Conservation (phyloP, 2,888 invertebrate genomes). For the Dascillus cervinus region DNA sequence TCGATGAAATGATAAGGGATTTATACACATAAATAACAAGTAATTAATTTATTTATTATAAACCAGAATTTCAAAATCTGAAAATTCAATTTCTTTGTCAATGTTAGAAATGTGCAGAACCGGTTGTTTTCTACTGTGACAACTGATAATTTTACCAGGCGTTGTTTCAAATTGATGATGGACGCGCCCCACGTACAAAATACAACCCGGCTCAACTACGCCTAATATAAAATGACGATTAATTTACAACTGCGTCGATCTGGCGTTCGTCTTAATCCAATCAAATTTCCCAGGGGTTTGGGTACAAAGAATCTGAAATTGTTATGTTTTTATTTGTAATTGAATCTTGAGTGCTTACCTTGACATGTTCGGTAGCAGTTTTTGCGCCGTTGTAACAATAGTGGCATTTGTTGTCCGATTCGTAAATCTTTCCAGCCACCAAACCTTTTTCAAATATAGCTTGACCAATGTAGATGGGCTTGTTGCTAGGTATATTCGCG, state of each 20-base stretch:
- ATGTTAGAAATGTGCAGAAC: too few species aligned
- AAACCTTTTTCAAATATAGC: slow-evolving; percentile 3
- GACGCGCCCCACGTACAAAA: slow-evolving; percentile 3
- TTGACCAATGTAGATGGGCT: slow-evolving; percentile 8
- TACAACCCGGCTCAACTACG: neutral
- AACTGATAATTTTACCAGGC: slow-evolving; percentile 5
- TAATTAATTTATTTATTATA: too few species aligned
- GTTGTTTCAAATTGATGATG: slow-evolving; percentile 1
- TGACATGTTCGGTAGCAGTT: too few species aligned
- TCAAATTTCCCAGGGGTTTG: slow-evolving; percentile 1
- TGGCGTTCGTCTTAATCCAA: neutral
- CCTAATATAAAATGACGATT: slow-evolving; percentile 2
- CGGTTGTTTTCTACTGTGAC: too few species aligned
- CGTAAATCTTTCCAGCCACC: slow-evolving; percentile 6
- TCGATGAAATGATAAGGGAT: too few species aligned
- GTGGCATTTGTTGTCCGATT: too few species aligned
- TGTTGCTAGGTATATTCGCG: slow-evolving; percentile 1
- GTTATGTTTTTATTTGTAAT: too few species aligned
- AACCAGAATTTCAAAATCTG: too few species aligned
- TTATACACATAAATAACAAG: too few species aligned
- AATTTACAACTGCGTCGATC: slow-evolving; percentile 1
- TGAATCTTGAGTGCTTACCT: too few species aligned
- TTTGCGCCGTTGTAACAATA: too few species aligned
- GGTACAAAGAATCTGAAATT: slow-evolving; percentile 6
- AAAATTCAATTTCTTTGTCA: too few species aligned